phyloP scores from a whole-genome alignment of 2,888 invertebrate genomes.

The Aradus depressus region DNA sequence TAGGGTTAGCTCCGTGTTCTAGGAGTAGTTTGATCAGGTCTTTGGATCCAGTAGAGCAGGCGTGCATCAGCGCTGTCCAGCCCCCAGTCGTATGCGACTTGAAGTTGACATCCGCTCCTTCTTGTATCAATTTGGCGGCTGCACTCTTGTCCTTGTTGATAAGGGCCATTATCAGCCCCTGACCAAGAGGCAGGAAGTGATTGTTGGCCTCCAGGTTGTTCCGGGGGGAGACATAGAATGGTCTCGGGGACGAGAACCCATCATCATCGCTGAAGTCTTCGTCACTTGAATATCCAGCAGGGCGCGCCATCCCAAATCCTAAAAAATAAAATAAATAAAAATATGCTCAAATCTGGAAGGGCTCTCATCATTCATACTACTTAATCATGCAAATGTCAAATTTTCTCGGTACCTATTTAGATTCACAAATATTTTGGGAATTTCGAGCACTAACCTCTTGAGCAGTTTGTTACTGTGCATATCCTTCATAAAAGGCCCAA shows the following conservation, averaged over 20 bases:
- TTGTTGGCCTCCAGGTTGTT: not conserved
- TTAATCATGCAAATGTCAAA: no score
- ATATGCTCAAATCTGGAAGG: no score
- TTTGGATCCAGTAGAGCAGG: constrained; percentile 20
- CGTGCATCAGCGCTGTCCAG: constrained; percentile 26
- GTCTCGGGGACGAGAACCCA: constrained; percentile 15
- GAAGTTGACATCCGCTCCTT: constrained; percentile 20
- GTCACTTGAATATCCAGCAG: constrained; percentile 26
- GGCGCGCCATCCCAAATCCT: constrained; percentile 9
- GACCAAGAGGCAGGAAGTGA: constrained; percentile 5
- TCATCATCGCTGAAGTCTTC: constrained; percentile 20
- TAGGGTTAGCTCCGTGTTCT: constrained; percentile 24
- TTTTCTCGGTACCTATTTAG: no score
- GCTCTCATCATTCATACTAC: no score
- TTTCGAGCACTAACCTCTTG: no score
- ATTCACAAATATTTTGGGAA: no score
- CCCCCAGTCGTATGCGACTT: constrained; percentile 10
- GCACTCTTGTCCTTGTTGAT: constrained; percentile 10
- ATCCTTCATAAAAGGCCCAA: no score
- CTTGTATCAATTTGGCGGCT: constrained; percentile 12
- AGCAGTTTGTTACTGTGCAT: no score
- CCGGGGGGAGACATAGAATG: no score
- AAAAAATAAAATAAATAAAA: no score
- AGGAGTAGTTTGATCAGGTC: constrained; percentile 25
- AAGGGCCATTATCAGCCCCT: constrained; percentile 17